phyloP scores from a whole-genome alignment of 2,113 vertebrate genomes.

The Tetraodon nigroviridis region DNA sequence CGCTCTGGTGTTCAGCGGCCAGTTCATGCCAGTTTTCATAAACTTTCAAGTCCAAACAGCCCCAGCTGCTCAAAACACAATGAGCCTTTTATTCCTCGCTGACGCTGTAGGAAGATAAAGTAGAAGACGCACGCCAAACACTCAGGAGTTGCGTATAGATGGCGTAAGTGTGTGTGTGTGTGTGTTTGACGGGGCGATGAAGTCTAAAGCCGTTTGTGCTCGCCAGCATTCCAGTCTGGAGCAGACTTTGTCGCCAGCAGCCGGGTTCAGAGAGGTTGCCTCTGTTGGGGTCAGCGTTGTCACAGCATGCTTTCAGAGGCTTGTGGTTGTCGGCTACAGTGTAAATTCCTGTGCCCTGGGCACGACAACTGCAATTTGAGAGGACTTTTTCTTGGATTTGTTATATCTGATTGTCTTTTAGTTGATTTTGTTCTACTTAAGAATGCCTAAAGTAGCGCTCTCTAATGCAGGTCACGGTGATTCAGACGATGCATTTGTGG shows the following conservation, averaged over 20 bases:
- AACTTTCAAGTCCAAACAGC: conserved; percentile 23
- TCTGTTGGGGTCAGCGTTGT: not conserved
- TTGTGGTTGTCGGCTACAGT: not conserved
- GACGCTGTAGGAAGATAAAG: not conserved
- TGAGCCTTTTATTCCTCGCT: not conserved
- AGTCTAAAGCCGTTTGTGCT: conserved; percentile 18
- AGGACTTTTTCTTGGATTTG: no score
- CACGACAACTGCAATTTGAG: no score
- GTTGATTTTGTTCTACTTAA: no score
- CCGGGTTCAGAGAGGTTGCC: conserved; percentile 8
- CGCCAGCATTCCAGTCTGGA: conserved; percentile 18
- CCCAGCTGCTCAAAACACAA: conserved; percentile 9
- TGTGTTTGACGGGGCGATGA: conserved; percentile 27
- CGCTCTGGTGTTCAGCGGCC: conserved; percentile 35
- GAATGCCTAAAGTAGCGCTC: no score
- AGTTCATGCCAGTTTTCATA: conserved; percentile 41
- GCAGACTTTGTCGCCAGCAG: conserved; percentile 6
- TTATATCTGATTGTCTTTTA: no score
- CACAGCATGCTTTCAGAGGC: not conserved
- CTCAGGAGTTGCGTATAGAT: conserved; percentile 1
- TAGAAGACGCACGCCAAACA: not conserved
- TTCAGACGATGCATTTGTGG: no score
- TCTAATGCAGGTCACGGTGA: no score
- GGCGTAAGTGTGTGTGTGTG: conserved; percentile 13
- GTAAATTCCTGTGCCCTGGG: no score